Base-by-base conservation (phyloP, 2,113 vertebrate species). In the Elephantulus edwardii region DNA sequence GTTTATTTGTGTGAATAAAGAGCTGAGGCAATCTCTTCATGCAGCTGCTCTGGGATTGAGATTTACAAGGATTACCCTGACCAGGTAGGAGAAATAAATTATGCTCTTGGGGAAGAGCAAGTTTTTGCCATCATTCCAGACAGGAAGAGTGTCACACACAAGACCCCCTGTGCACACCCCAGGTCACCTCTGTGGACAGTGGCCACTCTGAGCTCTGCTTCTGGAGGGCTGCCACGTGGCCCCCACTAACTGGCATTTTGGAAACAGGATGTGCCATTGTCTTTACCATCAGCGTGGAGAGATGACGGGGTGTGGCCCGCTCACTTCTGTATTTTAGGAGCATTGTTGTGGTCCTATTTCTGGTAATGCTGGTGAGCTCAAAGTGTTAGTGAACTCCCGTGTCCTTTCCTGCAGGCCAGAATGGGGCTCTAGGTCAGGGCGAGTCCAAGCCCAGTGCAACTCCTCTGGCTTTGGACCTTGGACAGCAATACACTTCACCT, bases 151-250 rank as follows among this genome's bases (percentile, higher is more conserved):
- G 14, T 11, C 14, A 20, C 22, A 26, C 38, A 6, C 2, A 6
- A 20, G 42, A n/a, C 42, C 56, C 33, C 24, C 48, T 3, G 0
- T 10, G 72, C 16, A 40, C 33, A 10, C 40, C 20, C n/a, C 58
- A 12, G 4, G 8, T 56, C 1, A 1, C 12, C 40, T 11, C 58
- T 33, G 58, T 12, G 6, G 2, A 0, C 58, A 30, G 28, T 24
- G 24, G 6, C 24, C 68, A 24, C 60, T 74, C 60, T 44, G 54
- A 19, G 33, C 38, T 35, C 64, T 42, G 13, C 38, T 35, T 8
- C 10, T 33, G 30, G 28, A 46, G 38, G 48, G 17, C 33, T 26
- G 26, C 33, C 38, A 8, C 46, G 50, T 20, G 46, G 8, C 22
- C 54, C 44, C 35, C 78, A 42, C 26, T 42, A 10, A 42, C 71